Conservation (phyloP, 1,140 invertebrate genomes). For the Ctenoplectra terminalis region DNA sequence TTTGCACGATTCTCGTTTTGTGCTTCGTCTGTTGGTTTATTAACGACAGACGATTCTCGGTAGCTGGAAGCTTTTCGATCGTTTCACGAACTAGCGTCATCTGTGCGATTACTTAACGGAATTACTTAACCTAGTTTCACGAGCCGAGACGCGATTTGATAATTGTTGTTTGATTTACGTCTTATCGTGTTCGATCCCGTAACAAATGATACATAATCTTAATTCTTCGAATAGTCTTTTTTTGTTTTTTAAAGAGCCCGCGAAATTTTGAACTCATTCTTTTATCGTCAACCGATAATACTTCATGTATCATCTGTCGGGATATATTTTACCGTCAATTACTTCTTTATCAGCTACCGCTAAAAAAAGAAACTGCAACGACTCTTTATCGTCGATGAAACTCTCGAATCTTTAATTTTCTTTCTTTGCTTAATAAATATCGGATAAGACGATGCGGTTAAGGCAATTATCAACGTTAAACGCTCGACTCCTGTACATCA, state of each 20-base stretch:
- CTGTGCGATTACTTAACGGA: constrained; percentile 54
- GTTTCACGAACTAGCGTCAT: constrained; percentile 52
- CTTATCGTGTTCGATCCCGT: neutral
- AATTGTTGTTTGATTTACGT: constrained; percentile 22
- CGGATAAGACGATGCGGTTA: constrained; percentile 51
- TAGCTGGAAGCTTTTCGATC: constrained; percentile 42
- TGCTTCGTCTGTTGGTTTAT: constrained; percentile 24
- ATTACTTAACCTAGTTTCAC: constrained; percentile 43
- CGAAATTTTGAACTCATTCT: neutral
- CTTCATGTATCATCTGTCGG: neutral
- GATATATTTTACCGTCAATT: neutral
- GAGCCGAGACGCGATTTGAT: constrained; percentile 29
- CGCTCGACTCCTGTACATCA: constrained; percentile 68
- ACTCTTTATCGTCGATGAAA: neutral
- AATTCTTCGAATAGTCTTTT: neutral
- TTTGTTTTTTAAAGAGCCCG: too few relatives aligned
- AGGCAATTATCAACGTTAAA: constrained; percentile 55
- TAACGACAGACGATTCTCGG: constrained; percentile 31
- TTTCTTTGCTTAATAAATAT: constrained; percentile 15
- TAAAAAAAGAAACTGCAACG: neutral
- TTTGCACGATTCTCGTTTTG: constrained; percentile 27
- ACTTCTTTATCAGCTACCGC: neutral
- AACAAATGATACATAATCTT: neutral
- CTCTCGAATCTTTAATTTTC: neutral
- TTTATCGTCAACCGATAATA: neutral